Base-by-base conservation (phyloP, 2,797 vertebrate genomes). In the Enteromius trimaculatus region DNA sequence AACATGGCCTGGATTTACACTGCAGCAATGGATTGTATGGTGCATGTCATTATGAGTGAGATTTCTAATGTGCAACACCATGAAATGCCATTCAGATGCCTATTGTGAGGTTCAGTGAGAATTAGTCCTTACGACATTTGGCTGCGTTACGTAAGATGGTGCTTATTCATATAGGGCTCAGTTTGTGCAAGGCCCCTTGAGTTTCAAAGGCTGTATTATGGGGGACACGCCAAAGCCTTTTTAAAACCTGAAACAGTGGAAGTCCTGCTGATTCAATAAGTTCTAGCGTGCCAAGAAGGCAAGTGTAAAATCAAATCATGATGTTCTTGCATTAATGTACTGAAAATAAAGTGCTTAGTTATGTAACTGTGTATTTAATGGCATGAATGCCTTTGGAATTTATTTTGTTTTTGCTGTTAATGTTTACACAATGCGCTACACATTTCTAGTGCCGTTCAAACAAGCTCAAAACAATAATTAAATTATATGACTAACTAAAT, bases 141-240 rank as follows among this genome's bases (percentile, higher is more conserved):
- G 80, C 86, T 62, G 26, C 62, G 85, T 93, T 94, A 94, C 88
- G 89, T 92, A 94, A 95, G 87, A 92, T 58, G 81, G 87, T 83
- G 82, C 86, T 89, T 90, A 92, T 94, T 93, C 92, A 93, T 86
- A 79, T 65, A 29, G 87, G 85, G 86, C 86, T 90, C 88, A 71
- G 88, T 92, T 92, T 91, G 87, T 86, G 84, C 81, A 60, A 91
- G 88, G 81, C 34, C 84, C 29, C 34, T 88, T 39, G 5, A 84
- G 86, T 88, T 89, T 93, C 90, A 94, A 93, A 92, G 90, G 91
- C 87, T 87, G 87, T 91, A 92, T 94, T 93, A 93, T 92, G 79
- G 11, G 31, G 55, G 60, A 88, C 69, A 78, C 77, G 81, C 83
- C 90, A 92, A 93, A 92, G 90, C 90, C 90, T 90, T 89, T 93